Evolutionary conservation across 2,113 vertebrate species (phyloP).

Genomic region (Dipodomys stephensi): DNA sequence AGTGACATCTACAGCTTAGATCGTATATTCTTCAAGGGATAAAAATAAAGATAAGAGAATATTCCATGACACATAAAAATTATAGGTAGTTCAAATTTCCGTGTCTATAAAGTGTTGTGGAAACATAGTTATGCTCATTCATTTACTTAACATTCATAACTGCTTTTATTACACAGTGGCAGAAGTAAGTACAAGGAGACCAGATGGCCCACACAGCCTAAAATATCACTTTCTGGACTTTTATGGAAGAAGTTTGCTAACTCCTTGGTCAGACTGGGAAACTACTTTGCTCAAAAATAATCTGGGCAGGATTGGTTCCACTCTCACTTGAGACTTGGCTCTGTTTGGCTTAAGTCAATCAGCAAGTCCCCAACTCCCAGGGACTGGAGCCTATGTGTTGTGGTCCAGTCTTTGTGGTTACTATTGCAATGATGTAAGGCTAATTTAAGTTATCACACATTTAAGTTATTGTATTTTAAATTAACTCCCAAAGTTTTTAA

Average conservation of each 20-base stretch:
- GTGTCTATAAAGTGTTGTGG: slow-evolving; percentile 10
- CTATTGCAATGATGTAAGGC: not conserved
- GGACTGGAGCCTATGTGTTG: not conserved
- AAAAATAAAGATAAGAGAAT: not conserved
- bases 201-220: not conserved
- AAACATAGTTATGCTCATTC: not conserved
- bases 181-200: not conserved
- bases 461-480: not conserved
- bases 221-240: not conserved
- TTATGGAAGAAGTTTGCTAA: not conserved
- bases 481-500: not conserved
- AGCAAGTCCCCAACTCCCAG: not conserved
- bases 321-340: not conserved
- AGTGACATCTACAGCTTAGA: not conserved
- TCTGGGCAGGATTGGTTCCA: not conserved
- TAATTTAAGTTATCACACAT: not conserved
- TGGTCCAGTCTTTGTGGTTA: not conserved
- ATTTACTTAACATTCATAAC: not conserved
- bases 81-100: slow-evolving; percentile 52
- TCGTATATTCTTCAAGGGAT: slow-evolving; percentile 22
- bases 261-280: not conserved
- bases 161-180: not conserved
- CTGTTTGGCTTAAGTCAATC: not conserved
- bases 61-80: slow-evolving; percentile 26
- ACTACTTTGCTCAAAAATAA: not conserved